phyloP scores from a whole-genome alignment of 2,888 invertebrate species.

The Trachelus troglodyta region DNA sequence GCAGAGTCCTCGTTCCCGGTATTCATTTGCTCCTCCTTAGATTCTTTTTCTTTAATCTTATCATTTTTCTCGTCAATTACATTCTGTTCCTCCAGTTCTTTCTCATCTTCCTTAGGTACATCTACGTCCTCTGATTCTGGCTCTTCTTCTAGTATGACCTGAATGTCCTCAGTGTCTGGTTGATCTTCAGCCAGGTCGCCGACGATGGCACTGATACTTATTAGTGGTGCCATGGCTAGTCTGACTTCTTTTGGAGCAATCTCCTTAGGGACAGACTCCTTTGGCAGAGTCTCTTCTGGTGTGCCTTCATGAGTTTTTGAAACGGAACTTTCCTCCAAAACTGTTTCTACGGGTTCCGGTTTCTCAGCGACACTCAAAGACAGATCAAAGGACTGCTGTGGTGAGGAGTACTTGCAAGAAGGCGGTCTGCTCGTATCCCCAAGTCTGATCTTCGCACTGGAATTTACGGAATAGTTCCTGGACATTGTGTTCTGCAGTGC shows the following conservation, averaged over 20 bases:
- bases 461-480: constrained; percentile 63
- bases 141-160: constrained; percentile 62
- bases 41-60: constrained; percentile 9
- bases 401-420: constrained; percentile 63
- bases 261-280: neutral
- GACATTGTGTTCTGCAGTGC: constrained; percentile 75
- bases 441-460: constrained; percentile 55
- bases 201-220: constrained; percentile 80
- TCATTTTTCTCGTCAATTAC: constrained; percentile 52
- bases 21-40: constrained; percentile 16
- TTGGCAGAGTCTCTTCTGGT: neutral
- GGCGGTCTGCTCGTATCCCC: constrained; percentile 66
- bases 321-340: neutral
- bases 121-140: constrained; percentile 72
- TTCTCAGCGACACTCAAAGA: constrained; percentile 43
- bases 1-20: constrained; percentile 42
- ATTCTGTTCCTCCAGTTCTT: constrained; percentile 73
- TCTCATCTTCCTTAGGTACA: constrained; percentile 47
- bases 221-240: constrained; percentile 70
- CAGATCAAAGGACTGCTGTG: constrained; percentile 68
- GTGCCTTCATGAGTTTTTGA: neutral
- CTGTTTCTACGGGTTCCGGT: constrained; percentile 15
- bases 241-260: constrained; percentile 4
- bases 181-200: constrained; percentile 68
- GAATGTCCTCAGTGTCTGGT: constrained; percentile 21